Evolutionary conservation across 2,888 invertebrate genomes (phyloP), one percentile per base, ranked within the genome.

Genomic region (Neoascia interrupta): DNA sequence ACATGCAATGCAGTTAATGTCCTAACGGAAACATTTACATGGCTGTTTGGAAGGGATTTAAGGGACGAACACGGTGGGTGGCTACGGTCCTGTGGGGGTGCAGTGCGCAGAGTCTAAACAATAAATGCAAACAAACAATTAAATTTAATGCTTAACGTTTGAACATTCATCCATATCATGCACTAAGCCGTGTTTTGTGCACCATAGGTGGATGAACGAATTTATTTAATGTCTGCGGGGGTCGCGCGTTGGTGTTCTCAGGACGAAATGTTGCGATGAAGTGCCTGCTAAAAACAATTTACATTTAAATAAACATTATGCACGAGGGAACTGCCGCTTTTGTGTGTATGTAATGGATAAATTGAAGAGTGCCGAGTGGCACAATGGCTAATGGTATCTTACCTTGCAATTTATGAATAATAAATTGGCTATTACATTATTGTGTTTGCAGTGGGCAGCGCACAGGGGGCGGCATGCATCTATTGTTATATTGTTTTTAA

Each of bases 51-150:
- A 54, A 28, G 31, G 61, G 18, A 39, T 45, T 53, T 18, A 64
- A 56, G 53, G 60, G 53, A 68, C 47, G 31, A 56, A 15, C 23
- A 49, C 11, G 31, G n/a, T 1, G 13, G n/a, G 16, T 8, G 51
- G 45, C 34, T n/a, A 6, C 31, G n/a, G 8, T 3, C 31, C 31
- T 31, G n/a, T n/a, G 26, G 15, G 34, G 16, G 13, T 1, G 15
- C 5, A 6, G 6, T n/a, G 47, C 39, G 10, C 18, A 43, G 34
- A n/a, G 11, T 63, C 56, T 51, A 43, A 56, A 63, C 56, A 63
- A 56, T 56, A 76, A 81, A 70, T 75, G 81, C 81, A 81, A 75
- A 69, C 64, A 70, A 76, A 81, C 66, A 72, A 72, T 81, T 81
- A 76, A 76, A 76, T 60, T 76, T 76, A 81, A 76, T 81, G 51